Evolutionary conservation across 2,888 invertebrate species (phyloP), one percentile per base, ranked within the genome.

Genomic region (Ctenicera cuprea): DNA sequence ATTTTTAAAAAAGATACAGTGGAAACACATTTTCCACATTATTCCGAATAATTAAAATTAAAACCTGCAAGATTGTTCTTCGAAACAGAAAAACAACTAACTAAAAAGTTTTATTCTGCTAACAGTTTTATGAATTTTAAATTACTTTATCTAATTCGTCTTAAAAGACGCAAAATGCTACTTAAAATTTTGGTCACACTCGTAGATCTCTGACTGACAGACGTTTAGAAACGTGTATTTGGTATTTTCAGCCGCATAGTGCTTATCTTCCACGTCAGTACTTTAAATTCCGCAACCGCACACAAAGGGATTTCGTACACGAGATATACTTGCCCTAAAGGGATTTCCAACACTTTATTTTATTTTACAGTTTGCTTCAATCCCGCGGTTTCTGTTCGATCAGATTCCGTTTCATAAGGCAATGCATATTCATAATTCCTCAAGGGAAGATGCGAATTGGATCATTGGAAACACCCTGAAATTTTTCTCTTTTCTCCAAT

Each of bases 251-350:
- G 30, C 11, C 14, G 33, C 8, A 41, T 33, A 5, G 59, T 22
- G 20, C n/a, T 18, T 59, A 59, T 37, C 37, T 26, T 18, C 20
- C 12, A 3, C 37, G 59, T 59, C 59, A 38, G 18, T 59, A 38
- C 59, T 59, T 59, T 59, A 59, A 5, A 59, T 59, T 59, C 59
- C 38, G 3, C 38, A 18, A 18, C 16, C 59, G 20, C 8, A 59
- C 59, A 59, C 59, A 59, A 41, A 57, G 26, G 54, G 20, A 59
- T 59, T 59, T 59, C 38, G 59, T 59, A 37, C 16, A 59, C 59
- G n/a, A 59, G 38, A 59, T 37, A 59, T 18, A 59, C 38, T 59
- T 9, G 38, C 59, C 59, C 59, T 11, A 12, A 18, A 38, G 59
- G 54, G 59, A 38, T 59, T 59, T 16, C 54, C 11, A 59, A 54